Conservation (phyloP, 2,113 vertebrate species). For the Mesembrinibis cayennensis region DNA sequence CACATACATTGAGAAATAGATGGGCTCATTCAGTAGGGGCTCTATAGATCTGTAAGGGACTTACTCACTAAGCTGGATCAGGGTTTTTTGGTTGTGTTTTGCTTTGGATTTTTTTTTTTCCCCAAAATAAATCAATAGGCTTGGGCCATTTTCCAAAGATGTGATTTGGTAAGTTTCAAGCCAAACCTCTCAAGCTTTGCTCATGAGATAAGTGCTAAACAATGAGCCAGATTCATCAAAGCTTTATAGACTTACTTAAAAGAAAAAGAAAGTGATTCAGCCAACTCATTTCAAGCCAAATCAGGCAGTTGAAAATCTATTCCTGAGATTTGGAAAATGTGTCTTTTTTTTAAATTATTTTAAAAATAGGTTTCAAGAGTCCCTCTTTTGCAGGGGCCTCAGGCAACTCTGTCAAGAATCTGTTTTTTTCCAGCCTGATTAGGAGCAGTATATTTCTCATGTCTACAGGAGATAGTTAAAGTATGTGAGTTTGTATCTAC, state of each 20-base stretch:
- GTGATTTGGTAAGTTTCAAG: conserved; percentile 65
- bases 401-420: conserved; percentile 28
- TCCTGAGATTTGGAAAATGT: conserved; percentile 52
- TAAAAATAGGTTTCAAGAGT: conserved; percentile 12
- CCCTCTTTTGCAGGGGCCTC: conserved; percentile 18
- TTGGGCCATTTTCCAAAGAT: conserved; percentile 63
- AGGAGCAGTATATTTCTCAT: background rate
- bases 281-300: conserved; percentile 57
- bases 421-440: background rate
- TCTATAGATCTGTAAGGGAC: conserved; percentile 19
- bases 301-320: conserved; percentile 58
- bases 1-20: background rate
- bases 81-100: conserved; percentile 9
- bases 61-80: conserved; percentile 46
- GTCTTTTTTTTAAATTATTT: background rate
- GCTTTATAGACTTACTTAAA: conserved; percentile 62
- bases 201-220: conserved; percentile 67
- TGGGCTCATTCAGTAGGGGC: background rate
- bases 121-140: conserved; percentile 57
- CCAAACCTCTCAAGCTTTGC: conserved; percentile 70
- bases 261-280: conserved; percentile 57
- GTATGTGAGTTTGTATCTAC: background rate
- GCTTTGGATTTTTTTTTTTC: background rate
- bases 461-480: background rate
- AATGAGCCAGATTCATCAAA: conserved; percentile 68